A percentile compares a stretch with the other conserved stretches of the same genome.
Conservation (phyloP, 2,113 vertebrate species). For the Cyanoderma ruficeps region DNA sequence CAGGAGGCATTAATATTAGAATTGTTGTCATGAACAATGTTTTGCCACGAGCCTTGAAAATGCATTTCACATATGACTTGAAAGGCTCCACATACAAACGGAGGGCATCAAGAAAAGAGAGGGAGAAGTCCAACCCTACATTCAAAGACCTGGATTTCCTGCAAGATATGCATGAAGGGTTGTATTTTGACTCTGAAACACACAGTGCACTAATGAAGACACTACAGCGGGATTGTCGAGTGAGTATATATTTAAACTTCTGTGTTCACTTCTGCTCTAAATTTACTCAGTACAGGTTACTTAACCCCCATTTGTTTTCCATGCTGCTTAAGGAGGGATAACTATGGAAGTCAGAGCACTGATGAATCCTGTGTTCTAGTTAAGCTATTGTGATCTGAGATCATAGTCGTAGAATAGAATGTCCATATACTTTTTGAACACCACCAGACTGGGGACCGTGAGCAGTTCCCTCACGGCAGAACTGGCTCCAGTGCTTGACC, state of each 20-base stretch:
- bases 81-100: conserved; percentile 95
- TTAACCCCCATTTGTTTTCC: neutral
- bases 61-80: conserved; percentile 95
- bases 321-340: neutral
- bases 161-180: conserved; percentile 92
- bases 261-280: neutral
- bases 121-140: conserved; percentile 84
- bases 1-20: conserved; percentile 85
- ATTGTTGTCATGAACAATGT: conserved; percentile 98
- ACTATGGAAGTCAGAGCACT: neutral
- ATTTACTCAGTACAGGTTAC: neutral
- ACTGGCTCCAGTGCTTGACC: neutral
- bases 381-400: neutral
- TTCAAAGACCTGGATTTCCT: conserved; percentile 98
- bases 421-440: neutral
- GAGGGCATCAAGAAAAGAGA: conserved; percentile 89
- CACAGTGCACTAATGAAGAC: conserved; percentile 95
- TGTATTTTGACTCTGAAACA: conserved; percentile 92
- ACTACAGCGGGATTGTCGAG: conserved; percentile 92
- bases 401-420: neutral
- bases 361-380: neutral
- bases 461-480: neutral
- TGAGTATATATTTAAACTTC: conserved; percentile 72
- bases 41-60: conserved; percentile 86
- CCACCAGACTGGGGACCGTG: neutral